Percentiles rank a stretch among this genome's conserved stretches.
Conservation (phyloP, 2,113 vertebrate genomes). For the Cavia aperea region DNA sequence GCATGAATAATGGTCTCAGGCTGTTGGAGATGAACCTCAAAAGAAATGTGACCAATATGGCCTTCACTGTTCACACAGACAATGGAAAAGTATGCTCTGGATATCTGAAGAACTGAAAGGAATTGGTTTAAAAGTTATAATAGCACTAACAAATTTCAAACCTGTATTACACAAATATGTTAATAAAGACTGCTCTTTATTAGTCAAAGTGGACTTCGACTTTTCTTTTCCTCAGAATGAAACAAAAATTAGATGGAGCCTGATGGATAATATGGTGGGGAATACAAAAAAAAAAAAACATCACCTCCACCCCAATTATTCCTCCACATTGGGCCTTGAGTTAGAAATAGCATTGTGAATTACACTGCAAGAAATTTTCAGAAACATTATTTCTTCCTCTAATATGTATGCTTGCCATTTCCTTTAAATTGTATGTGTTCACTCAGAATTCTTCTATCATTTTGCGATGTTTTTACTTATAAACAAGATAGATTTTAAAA, state of each 20-base stretch:
- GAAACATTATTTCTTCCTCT: neutral
- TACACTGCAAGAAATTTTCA: neutral
- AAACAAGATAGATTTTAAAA: neutral
- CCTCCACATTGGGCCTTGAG: neutral
- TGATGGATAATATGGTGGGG: neutral
- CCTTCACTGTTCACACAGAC: neutral
- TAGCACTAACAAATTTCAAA: neutral
- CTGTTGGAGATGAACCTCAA: neutral
- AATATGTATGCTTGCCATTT: neutral
- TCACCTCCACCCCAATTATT: neutral
- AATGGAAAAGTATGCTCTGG: neutral
- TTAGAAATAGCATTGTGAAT: neutral
- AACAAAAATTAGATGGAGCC: neutral
- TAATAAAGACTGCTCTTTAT: neutral
- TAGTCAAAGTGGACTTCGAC: neutral
- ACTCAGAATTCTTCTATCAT: neutral
- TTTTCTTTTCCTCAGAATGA: neutral
- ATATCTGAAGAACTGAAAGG: neutral
- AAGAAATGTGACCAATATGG: neutral
- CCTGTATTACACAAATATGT: neutral
- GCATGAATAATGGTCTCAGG: constrained; percentile 2
- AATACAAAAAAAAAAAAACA: neutral
- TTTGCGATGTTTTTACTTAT: neutral
- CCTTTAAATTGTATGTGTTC: neutral
- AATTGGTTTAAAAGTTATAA: neutral